Evolutionary conservation across 2,797 vertebrate species (phyloP).

Genomic region (Falco biarmicus): DNA sequence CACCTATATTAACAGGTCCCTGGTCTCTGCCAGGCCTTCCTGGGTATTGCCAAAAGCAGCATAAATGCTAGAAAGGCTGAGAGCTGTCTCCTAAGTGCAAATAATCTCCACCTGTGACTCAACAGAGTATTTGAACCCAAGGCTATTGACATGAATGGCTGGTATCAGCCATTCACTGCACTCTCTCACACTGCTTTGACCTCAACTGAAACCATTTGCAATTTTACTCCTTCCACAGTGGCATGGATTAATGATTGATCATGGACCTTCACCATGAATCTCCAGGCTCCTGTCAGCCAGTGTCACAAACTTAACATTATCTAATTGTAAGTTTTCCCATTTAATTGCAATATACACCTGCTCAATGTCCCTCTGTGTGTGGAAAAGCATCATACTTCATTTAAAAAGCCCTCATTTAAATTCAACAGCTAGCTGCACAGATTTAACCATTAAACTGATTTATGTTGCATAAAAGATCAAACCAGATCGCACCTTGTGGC

Average conservation of each 20-base stretch:
- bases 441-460: conserved; percentile 77
- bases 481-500: conserved; percentile 74
- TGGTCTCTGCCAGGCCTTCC: not conserved
- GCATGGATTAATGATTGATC: conserved; percentile 55
- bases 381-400: conserved; percentile 69
- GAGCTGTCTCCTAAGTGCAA: not conserved
- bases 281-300: conserved; percentile 49
- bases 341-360: conserved; percentile 76
- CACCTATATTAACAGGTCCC: not conserved
- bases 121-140: not conserved
- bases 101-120: not conserved
- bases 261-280: conserved; percentile 55
- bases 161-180: not conserved
- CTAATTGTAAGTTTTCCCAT: conserved; percentile 74
- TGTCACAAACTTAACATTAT: conserved; percentile 72
- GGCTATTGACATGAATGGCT: conserved; percentile 7
- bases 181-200: conserved; percentile 48
- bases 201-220: conserved; percentile 50
- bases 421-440: conserved; percentile 73
- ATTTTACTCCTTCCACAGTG: not conserved
- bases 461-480: conserved; percentile 76
- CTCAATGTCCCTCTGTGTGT: conserved; percentile 65
- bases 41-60: not conserved
- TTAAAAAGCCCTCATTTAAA: conserved; percentile 73
- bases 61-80: not conserved